phyloP scores from a whole-genome alignment of 2,888 invertebrate genomes.

The Sphecodes monilicornis region DNA sequence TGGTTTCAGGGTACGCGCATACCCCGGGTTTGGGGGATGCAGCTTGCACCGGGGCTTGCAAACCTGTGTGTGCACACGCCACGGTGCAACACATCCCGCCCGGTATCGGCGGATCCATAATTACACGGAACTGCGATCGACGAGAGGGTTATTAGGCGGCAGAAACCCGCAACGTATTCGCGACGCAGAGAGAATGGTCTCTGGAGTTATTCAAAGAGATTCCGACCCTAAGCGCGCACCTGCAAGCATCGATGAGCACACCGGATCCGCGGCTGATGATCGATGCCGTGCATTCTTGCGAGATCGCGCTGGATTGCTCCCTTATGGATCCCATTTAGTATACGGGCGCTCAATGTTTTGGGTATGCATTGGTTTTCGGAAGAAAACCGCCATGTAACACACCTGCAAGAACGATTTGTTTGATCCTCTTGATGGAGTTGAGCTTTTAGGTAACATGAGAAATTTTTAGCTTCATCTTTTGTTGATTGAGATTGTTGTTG shows the following conservation, averaged over 20 bases:
- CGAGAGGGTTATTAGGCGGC: slow-evolving; percentile 69
- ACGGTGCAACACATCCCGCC: slow-evolving; percentile 34
- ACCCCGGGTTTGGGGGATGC: slow-evolving; percentile 24
- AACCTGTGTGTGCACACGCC: slow-evolving; percentile 20
- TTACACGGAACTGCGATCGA: slow-evolving; percentile 70
- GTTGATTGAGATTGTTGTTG: neutral
- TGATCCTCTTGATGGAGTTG: neutral
- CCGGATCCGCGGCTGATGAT: slow-evolving; percentile 38
- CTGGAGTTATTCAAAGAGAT: slow-evolving; percentile 52
- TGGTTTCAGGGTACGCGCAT: slow-evolving; percentile 58
- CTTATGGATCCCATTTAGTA: neutral
- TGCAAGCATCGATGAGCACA: slow-evolving; percentile 30
- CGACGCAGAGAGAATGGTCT: slow-evolving; percentile 47
- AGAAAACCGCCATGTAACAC: neutral
- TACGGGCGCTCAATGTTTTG: neutral
- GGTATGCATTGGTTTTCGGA: neutral
- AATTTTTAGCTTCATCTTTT: neutral
- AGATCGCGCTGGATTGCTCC: neutral
- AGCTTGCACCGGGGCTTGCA: slow-evolving; percentile 5
- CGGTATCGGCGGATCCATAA: slow-evolving; percentile 69
- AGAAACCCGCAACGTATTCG: slow-evolving; percentile 48
- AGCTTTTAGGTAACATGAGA: neutral
- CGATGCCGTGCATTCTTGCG: slow-evolving; percentile 16
- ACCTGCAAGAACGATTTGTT: neutral
- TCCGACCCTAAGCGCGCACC: slow-evolving; percentile 36